Percentiles rank a stretch among this genome's conserved stretches.
Conservation (phyloP, 2,888 invertebrate species). For the Harmothoe impar region DNA sequence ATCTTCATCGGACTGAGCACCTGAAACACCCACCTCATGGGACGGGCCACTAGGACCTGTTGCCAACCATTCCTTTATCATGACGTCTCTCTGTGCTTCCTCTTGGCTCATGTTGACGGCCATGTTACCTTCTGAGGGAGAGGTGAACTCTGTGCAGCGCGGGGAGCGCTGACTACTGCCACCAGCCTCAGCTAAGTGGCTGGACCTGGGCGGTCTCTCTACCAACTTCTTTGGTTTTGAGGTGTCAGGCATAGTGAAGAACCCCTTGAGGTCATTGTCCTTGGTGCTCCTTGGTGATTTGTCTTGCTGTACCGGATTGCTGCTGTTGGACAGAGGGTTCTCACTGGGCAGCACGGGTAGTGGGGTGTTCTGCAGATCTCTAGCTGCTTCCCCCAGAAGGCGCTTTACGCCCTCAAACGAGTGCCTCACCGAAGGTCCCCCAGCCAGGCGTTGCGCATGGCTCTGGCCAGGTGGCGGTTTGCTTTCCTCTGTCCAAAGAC, state of each 20-base stretch:
- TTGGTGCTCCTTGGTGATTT: background rate
- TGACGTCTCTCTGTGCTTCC: background rate
- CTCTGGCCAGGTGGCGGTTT: background rate
- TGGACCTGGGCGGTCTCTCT: background rate
- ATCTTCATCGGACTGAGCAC: slow-evolving; percentile 35
- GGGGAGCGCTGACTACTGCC: background rate
- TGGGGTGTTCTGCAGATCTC: background rate
- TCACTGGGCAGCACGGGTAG: background rate
- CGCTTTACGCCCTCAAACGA: slow-evolving; percentile 38
- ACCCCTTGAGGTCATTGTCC: slow-evolving; percentile 36
- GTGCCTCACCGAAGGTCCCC: background rate
- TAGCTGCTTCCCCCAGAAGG: background rate
- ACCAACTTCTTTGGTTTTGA: background rate
- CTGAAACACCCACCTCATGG: background rate
- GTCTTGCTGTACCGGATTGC: no score
- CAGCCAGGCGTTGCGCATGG: background rate
- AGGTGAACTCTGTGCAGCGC: background rate
- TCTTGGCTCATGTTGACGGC: background rate
- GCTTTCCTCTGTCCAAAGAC: background rate
- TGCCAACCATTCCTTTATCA: slow-evolving; percentile 35
- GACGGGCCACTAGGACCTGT: background rate
- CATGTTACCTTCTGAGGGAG: background rate
- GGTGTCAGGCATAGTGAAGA: slow-evolving; percentile 50
- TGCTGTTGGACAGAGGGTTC: background rate
- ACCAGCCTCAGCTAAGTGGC: background rate